A percentile compares a stretch with the other conserved stretches of the same genome.
Conservation (phyloP, 2,888 invertebrate genomes). For the Biston stratarius region DNA sequence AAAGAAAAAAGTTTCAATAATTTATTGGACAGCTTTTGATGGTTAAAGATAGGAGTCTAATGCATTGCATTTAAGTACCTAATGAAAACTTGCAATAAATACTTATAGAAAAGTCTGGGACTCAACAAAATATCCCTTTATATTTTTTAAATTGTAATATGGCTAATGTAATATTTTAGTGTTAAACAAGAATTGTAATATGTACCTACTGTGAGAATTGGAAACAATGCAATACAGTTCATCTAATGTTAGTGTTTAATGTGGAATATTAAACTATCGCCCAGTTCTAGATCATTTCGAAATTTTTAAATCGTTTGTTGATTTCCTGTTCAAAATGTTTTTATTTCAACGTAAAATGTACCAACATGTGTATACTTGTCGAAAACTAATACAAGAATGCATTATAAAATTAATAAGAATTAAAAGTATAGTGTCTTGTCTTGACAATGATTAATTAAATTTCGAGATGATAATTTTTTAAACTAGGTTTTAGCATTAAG, state of each 20-base stretch:
- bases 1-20: neutral
- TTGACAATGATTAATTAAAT: neutral
- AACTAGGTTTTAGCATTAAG: neutral
- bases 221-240: slow-evolving; percentile 13
- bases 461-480: neutral
- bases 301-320: neutral
- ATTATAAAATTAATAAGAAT: neutral
- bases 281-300: neutral
- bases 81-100: slow-evolving; percentile 9
- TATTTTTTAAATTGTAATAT: slow-evolving; percentile 12
- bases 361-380: neutral
- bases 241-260: slow-evolving; percentile 22
- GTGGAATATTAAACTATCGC: neutral
- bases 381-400: neutral
- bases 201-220: slow-evolving; percentile 3
- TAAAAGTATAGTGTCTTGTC: no score
- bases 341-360: neutral
- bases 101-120: slow-evolving; percentile 1
- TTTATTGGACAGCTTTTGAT: neutral
- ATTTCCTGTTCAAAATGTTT: neutral
- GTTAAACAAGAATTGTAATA: slow-evolving; percentile 5
- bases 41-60: neutral
- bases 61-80: neutral
- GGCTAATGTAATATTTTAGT: slow-evolving; percentile 16
- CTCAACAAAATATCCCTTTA: slow-evolving; percentile 10